A percentile compares a stretch with the other conserved stretches of the same genome.
These are phyloP conservation scores for Salvelinus fontinalis DNA, from an alignment of 2,113 vertebrate species.

Conservation along the genomic window DNA sequence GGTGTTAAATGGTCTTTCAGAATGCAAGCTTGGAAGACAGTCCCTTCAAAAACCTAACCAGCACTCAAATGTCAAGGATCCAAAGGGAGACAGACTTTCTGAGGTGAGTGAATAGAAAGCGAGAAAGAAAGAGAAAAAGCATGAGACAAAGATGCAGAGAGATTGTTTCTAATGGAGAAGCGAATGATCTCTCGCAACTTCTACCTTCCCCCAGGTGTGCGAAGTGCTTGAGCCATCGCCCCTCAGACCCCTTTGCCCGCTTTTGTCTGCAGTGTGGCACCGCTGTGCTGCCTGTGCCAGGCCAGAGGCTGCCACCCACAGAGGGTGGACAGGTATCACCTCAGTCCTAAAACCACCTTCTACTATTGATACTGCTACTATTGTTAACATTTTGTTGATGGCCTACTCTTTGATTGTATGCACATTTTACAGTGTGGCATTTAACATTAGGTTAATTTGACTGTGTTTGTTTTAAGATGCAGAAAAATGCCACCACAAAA, in stretches of 20 bases:
- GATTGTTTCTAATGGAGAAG: not conserved
- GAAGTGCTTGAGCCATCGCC: constrained; percentile 73
- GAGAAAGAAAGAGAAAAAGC: not conserved
- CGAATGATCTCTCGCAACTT: not conserved
- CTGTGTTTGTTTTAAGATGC: too few relatives aligned
- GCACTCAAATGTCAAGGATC: constrained; percentile 68
- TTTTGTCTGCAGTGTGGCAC: constrained; percentile 90
- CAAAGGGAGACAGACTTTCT: constrained; percentile 77
- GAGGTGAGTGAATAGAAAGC: constrained; percentile 68
- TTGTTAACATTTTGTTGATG: not conserved
- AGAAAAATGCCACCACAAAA: too few relatives aligned
- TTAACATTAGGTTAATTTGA: too few relatives aligned
- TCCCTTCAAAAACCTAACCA: constrained; percentile 66
- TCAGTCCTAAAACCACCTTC: not conserved
- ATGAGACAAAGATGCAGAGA: not conserved
- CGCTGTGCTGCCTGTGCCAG: constrained; percentile 71
- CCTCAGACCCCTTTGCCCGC: constrained; percentile 81
- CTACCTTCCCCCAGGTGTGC: constrained; percentile 73
- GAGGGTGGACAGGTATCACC: constrained; percentile 80
- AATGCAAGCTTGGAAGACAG: constrained; percentile 38
- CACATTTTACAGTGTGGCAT: too few relatives aligned
- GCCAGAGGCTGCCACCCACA: constrained; percentile 70
- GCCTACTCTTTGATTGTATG: not conserved
- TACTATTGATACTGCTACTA: not conserved
- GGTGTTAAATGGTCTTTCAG: too few relatives aligned